These are phyloP conservation scores for Megaceryle alcyon DNA, from an alignment of 2,797 vertebrate genomes.

Conservation along the genomic window DNA sequence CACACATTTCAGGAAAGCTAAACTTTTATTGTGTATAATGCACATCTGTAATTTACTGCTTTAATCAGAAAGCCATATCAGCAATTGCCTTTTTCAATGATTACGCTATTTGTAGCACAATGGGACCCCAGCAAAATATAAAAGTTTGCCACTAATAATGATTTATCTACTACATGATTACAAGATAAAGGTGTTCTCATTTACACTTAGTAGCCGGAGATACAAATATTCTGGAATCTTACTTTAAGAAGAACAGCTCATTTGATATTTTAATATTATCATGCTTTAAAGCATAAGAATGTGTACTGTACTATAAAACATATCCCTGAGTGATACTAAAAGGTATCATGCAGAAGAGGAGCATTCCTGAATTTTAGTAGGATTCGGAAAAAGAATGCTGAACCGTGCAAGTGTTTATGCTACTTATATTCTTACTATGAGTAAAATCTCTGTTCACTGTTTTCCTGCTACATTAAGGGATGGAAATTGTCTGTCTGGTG, in stretches of 20 bases:
- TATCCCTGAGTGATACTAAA: neutral
- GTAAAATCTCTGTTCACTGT: neutral
- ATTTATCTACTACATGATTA: neutral
- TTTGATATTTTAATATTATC: neutral
- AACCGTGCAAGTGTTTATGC: neutral
- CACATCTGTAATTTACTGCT: neutral
- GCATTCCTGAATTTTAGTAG: neutral
- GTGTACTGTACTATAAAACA: neutral
- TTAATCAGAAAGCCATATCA: conserved; percentile 14
- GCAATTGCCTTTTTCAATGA: neutral
- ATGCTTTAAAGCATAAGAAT: neutral
- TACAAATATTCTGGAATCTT: neutral
- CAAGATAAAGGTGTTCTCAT: neutral
- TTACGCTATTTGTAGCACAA: neutral
- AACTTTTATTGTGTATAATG: neutral
- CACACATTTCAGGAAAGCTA: neutral
- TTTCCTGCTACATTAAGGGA: neutral
- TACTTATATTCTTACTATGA: neutral
- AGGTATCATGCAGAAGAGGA: neutral
- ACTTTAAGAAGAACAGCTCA: neutral
- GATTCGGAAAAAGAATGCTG: neutral
- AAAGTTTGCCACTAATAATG: neutral
- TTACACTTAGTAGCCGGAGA: neutral
- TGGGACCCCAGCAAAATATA: neutral
- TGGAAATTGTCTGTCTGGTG: neutral